These are phyloP conservation scores for Odiellus spinosus DNA, from an alignment of 2,888 invertebrate genomes.

Conservation along the genomic window DNA sequence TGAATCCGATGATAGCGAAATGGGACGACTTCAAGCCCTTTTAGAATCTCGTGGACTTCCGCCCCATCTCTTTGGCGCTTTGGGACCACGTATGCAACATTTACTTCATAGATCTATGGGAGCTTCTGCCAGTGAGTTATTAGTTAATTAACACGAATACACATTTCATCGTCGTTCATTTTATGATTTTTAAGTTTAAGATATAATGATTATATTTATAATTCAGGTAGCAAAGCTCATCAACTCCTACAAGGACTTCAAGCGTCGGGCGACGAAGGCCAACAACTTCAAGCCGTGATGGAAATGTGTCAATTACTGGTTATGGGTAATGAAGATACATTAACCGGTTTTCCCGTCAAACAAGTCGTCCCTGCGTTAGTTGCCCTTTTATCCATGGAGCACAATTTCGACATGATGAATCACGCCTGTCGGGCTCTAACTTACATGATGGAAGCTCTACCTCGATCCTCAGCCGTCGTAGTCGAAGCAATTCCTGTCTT, in stretches of 20 bases:
- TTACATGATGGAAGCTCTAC: constrained; percentile 97
- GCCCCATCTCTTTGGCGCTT: constrained; percentile 87
- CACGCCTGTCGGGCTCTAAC: constrained; percentile 95
- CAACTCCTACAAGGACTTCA: constrained; percentile 81
- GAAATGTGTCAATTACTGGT: constrained; percentile 97
- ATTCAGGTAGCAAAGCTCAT: constrained; percentile 58
- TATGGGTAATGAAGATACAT: constrained; percentile 97
- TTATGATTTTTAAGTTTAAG: too few relatives aligned
- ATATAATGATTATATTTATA: too few relatives aligned
- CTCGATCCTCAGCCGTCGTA: constrained; percentile 86
- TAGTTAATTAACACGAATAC: too few relatives aligned
- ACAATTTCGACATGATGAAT: constrained; percentile 99
- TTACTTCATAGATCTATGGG: constrained; percentile 86
- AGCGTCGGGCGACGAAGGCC: constrained; percentile 83
- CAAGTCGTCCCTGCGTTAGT: constrained; percentile 93
- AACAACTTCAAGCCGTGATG: constrained; percentile 87
- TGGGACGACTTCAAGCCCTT: constrained; percentile 82
- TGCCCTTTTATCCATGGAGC: constrained; percentile 80
- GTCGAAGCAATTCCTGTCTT: constrained; percentile 95
- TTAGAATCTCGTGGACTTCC: constrained; percentile 87
- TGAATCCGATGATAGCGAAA: constrained; percentile 82
- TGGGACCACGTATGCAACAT: constrained; percentile 93
- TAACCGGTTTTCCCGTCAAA: constrained; percentile 95
- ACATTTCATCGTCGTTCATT: background rate
- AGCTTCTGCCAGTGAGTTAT: constrained; percentile 49